Base-by-base conservation (phyloP, 2,888 invertebrate species). In the Tanaodytes sp. region DNA sequence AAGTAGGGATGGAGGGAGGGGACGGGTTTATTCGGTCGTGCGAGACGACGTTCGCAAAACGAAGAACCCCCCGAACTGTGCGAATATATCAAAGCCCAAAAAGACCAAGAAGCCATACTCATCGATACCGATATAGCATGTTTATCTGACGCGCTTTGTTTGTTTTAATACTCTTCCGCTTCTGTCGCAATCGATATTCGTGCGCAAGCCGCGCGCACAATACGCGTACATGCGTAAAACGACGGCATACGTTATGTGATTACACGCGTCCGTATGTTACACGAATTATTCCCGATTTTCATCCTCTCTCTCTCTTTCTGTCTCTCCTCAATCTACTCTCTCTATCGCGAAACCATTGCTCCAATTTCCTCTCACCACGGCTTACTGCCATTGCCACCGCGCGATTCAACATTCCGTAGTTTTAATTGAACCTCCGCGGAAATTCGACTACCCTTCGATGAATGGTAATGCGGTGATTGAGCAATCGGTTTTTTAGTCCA, bases 151-250 rank as follows among this genome's bases (percentile, higher is more conserved):
- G 65, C 65, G 51, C 57, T 73, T 69, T 45, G 57, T 48, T 59
- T 54, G 62, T 48, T 69, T 66, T 63, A 63, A 69, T 69, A 66
- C 65, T 51, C 63, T 67, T 58, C 54, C 57, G 46, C 33, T 55
- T 36, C 52, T 55, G 70, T 61, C 46, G 70, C 65, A 70, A 70
- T 70, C 70, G 65, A 70, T 70, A 70, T n/a, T 70, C 37, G 52
- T 19, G 46, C 64, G 45, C 57, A 57, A 55, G 55, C 48, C 27
- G 61, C 61, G 70, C 70, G 70, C 65, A 55, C 64, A 64, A 66
- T 58, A 65, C 45, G 55, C 49, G 58, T 58, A 55, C 66, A 71
- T 58, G 63, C 54, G 63, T 66, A 65, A 58, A 55, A 67, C 66
- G 59, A 66, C 66, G 43, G 55, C 63, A 66, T 67, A 61, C 67